Base-by-base conservation (phyloP, 2,797 vertebrate species). In the Coilia nasus region DNA sequence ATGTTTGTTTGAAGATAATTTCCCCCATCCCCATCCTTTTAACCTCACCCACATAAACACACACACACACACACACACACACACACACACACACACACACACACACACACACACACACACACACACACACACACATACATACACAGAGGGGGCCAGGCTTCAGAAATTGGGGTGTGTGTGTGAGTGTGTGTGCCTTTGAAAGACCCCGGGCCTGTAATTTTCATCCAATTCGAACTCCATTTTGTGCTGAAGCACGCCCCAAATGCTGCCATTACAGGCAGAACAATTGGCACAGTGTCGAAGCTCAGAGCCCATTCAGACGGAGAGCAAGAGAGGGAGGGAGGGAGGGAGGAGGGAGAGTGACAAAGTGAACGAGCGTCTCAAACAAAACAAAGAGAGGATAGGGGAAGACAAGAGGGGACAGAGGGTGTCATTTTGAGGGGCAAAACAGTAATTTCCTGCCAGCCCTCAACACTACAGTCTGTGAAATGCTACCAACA, bases 1-100 rank as follows among this genome's bases (percentile, higher is more conserved):
- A 78, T 88, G 90, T 91, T 88, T 94, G 91, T 93, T 89, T 93
- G 92, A 90, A 91, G 92, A 93, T 88, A 92, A 91, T 92, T 87
- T 88, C 86, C 6, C 89, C 81, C 81, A 57, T 85, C 86, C 62
- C 41, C 57, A 85, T 35, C n/a, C 23, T 47, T 54, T 54, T 54
- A 54, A 54, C 50, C 50, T 54, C 50, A 2, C 50, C 50, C 50
- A 54, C 50, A 54, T 1, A 47, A 2, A 54, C 50, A 54, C 50
- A 54, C 50, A 87, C 31, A 81, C 81, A n/a, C 25, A 81, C 54
- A 35, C 85, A 89, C 56, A 59, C 85, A 56, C 64, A 84, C 88
- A 89, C 85, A 83, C 59, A 85, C 31, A 56, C 28, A 25, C 46
- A 46, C 67, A 57, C 50, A 21, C 19, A 17, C 50, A 54, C 50